Percentiles rank a stretch among this genome's conserved stretches.
Evolutionary conservation across 2,113 vertebrate genomes (phyloP).

Genomic region (Cacatua alba): DNA sequence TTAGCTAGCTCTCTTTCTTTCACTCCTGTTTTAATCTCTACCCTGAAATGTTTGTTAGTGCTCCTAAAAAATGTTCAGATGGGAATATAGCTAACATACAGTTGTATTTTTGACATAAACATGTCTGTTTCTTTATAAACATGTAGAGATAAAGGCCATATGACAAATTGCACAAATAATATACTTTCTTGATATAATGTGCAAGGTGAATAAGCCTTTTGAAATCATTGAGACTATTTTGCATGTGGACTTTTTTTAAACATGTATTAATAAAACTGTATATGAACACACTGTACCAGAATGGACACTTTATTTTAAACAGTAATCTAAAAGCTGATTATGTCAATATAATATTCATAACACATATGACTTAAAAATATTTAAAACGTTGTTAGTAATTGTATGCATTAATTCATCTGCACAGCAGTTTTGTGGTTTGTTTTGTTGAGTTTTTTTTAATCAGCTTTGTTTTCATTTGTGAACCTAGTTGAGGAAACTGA

Average conservation of each 20-base stretch:
- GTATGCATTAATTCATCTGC: neutral
- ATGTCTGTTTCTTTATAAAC: neutral
- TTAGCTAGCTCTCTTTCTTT: neutral
- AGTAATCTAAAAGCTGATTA: neutral
- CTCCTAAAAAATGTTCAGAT: neutral
- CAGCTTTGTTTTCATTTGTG: neutral
- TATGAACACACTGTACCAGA: neutral
- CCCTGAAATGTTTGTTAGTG: neutral
- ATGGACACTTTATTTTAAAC: neutral
- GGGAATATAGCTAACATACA: neutral
- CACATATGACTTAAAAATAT: neutral
- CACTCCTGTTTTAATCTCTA: neutral
- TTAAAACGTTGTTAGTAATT: neutral
- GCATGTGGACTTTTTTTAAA: neutral
- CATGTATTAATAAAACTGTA: neutral
- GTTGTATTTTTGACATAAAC: neutral
- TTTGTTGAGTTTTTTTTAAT: neutral
- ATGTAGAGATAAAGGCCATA: neutral
- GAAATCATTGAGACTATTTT: neutral
- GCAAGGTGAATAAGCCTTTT: neutral
- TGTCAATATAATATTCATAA: neutral
- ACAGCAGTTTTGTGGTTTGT: fast-evolving
- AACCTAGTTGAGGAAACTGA: neutral
- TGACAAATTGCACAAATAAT: neutral
- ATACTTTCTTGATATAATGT: neutral